Evolutionary conservation across 2,113 vertebrate species (phyloP), one percentile per base, ranked within the genome.

Genomic region (Ptilorrhoa leucosticta): DNA sequence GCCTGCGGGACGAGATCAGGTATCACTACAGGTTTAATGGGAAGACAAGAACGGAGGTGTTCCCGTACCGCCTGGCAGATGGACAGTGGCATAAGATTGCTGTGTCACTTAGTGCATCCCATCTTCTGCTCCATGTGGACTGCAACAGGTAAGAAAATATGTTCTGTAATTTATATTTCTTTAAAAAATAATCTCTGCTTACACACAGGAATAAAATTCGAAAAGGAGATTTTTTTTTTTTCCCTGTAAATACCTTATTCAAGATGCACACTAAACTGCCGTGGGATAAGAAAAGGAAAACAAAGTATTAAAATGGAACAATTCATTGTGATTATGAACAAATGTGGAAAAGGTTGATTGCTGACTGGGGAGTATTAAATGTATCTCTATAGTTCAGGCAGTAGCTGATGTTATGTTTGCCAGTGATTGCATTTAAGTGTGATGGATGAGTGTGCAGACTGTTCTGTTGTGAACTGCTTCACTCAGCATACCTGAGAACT

Each of bases 31-130:
- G 98, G 68, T 99, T 98, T 87, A 96, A 98, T 0, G 99, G 99
- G 77, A 99, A 98, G 96, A 98, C 98, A 3, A 98, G 98, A 57
- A 99, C 98, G 3, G 99, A 99, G 94, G 98, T 98, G n/a, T 98
- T 99, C 94, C 99, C 99, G 0, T 99, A 99, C 78, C 98, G 98
- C 40, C 98, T 99, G 88, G 99, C 99, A 5, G 99, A 99, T 2
- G 99, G 99, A 17, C 98, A 98, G 90, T 99, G 99, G 99, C 99
- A 99, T 92, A 99, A 98, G 95, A 97, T 99, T 11, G 98, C 99
- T 0, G 93, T 99, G 81, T 98, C 99, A 0, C 96, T 99, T 42
- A 99, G 99, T 4, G 98, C 98, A n/a, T 98, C 98, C 64, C 99
- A 99, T 57, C 98, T 99, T 8, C 97, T 99, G 72, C 98, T 99